Evolutionary conservation across 2,113 vertebrate genomes (phyloP).

Genomic region (Carettochelys insculpta): DNA sequence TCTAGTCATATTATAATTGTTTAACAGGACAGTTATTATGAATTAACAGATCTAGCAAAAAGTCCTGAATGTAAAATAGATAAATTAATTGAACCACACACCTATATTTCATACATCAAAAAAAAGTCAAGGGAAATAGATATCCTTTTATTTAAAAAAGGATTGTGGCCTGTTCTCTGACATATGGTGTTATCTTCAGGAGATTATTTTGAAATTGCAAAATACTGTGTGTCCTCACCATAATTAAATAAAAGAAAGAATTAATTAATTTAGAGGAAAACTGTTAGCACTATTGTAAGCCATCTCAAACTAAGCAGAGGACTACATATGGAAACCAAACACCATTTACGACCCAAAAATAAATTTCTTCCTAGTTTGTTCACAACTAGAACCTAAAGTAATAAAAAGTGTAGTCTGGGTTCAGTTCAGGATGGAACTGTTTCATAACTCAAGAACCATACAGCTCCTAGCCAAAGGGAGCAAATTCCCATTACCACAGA

Average conservation of each 20-base stretch:
- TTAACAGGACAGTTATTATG: too few species aligned
- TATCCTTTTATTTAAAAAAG: neutral
- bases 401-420: accelerated
- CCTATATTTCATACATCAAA: neutral
- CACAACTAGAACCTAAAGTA: accelerated
- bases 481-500: neutral
- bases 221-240: neutral
- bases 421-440: accelerated
- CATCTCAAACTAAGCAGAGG: neutral
- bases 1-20: neutral
- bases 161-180: neutral
- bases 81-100: neutral
- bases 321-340: too few species aligned
- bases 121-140: neutral
- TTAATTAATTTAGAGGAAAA: accelerated
- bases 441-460: neutral
- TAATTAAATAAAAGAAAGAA: neutral
- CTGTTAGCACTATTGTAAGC: accelerated
- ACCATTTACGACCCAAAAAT: too few species aligned
- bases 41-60: neutral
- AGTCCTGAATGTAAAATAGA: neutral
- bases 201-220: accelerated
- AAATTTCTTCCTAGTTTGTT: neutral
- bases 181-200: neutral
- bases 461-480: neutral